Base-by-base conservation (phyloP, 1,140 invertebrate genomes). In the Branchinecta lindahli region DNA sequence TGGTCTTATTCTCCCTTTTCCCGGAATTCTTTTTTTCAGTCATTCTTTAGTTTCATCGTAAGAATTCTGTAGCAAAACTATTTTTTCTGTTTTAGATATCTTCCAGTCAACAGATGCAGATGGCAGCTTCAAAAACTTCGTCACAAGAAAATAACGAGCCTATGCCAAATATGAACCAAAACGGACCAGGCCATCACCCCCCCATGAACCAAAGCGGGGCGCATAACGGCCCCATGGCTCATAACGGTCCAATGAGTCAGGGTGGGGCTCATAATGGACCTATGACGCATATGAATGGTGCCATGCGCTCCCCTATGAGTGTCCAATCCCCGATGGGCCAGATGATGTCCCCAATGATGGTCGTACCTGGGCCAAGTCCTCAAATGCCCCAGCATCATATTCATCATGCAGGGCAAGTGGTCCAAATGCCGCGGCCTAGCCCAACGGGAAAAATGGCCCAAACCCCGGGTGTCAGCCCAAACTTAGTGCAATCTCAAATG, bases 341-440 rank as follows among this genome's bases (percentile, higher is more conserved):
- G 52, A 61, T 61, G 52, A 61, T 61, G 52, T 61, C 52, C 18
- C 52, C 52, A 12, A 61, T 61, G 52, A 61, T 61, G 52, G 18
- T 20, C 12, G 52, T 12, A 15, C 52, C 52, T 61, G 52, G 52
- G 52, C 52, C 52, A 61, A 61, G 52, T 61, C 52, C 52, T 20
- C 52, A 61, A 61, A 61, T 61, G 52, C 52, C 52, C 18, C 52
- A 61, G 52, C 52, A 61, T 61, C 52, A 61, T 61, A 61, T 61
- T 61, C 52, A 61, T 61, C 52, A 61, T 61, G 6, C 18, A 20
- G 18, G 18, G 12, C 52, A 61, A 61, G 12, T 20, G 12, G 52
- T 61, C 12, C 52, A 61, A 61, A 61, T 61, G 52, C 52, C 52
- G 12, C 52, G 52, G 18, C 52, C 52, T 4, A 61, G 52, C 18